Evolutionary conservation across 2,113 vertebrate genomes (phyloP).

Genomic region (Microtus pennsylvanicus): DNA sequence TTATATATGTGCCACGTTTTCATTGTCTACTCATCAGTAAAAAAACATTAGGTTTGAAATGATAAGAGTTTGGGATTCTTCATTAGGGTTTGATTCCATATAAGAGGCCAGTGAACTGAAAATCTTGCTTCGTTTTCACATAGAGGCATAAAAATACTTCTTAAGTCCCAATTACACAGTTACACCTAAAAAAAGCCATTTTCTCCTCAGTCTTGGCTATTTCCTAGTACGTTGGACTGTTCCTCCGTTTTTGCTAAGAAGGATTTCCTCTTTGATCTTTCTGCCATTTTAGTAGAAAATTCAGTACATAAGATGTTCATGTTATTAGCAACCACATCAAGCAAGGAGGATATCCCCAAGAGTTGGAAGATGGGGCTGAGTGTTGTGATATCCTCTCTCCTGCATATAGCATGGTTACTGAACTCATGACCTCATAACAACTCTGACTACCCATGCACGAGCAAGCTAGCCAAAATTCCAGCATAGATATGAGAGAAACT

Average conservation of each 20-base stretch:
- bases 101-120: background rate
- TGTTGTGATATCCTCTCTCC: background rate
- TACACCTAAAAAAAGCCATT: slow-evolving; percentile 35
- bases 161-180: background rate
- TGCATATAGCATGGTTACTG: background rate
- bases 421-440: background rate
- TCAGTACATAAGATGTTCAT: background rate
- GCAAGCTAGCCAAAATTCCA: background rate
- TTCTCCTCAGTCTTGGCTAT: slow-evolving; percentile 54
- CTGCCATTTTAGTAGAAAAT: background rate
- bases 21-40: background rate
- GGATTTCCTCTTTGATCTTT: background rate
- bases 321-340: background rate
- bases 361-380: background rate
- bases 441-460: background rate
- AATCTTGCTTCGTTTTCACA: background rate
- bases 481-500: background rate
- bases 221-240: slow-evolving; percentile 39
- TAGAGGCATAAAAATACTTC: background rate
- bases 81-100: background rate
- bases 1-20: background rate
- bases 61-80: background rate
- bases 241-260: background rate
- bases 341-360: background rate
- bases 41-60: background rate